These are phyloP conservation scores for Drosophila busckii DNA, from an alignment of 1,140 invertebrate species.

Conservation along the genomic window DNA sequence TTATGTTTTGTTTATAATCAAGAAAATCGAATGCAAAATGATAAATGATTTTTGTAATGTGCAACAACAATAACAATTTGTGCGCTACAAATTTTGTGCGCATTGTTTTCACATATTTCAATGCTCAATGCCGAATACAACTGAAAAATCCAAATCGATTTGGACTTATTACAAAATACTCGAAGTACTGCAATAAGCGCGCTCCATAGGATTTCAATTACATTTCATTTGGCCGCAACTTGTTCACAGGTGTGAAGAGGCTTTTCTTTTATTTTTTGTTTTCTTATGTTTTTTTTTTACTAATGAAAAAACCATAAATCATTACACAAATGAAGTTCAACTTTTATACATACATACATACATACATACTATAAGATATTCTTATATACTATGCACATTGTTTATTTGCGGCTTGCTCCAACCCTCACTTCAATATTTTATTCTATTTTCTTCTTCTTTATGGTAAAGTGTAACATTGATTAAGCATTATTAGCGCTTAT, in stretches of 20 bases:
- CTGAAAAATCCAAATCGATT: conserved; percentile 51
- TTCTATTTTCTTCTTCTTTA: conserved; percentile 32
- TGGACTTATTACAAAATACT: conserved; percentile 32
- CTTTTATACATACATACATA: too few species aligned
- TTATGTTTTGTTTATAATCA: conserved; percentile 65
- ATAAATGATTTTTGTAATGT: conserved; percentile 70
- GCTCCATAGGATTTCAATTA: conserved; percentile 43
- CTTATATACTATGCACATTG: neutral
- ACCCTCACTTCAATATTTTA: conserved; percentile 33
- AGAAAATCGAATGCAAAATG: conserved; percentile 47
- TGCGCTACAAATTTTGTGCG: conserved; percentile 64
- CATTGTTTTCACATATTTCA: conserved; percentile 58
- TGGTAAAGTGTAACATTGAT: conserved; percentile 77
- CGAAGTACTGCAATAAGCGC: neutral
- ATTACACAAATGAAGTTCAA: conserved; percentile 66
- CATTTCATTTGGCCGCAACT: conserved; percentile 52
- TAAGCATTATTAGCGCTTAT: conserved; percentile 75
- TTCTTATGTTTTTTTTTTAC: conserved; percentile 28
- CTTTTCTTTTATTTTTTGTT: conserved; percentile 21
- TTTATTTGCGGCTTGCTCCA: conserved; percentile 9
- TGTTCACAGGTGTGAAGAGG: conserved; percentile 66
- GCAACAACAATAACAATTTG: conserved; percentile 48
- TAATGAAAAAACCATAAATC: conserved; percentile 73
- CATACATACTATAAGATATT: too few species aligned
- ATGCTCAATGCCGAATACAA: conserved; percentile 31